A percentile compares a stretch with the other conserved stretches of the same genome.
phyloP scores from a whole-genome alignment of 64 coral and sea anemone species.

The Platygyra sinensis region DNA sequence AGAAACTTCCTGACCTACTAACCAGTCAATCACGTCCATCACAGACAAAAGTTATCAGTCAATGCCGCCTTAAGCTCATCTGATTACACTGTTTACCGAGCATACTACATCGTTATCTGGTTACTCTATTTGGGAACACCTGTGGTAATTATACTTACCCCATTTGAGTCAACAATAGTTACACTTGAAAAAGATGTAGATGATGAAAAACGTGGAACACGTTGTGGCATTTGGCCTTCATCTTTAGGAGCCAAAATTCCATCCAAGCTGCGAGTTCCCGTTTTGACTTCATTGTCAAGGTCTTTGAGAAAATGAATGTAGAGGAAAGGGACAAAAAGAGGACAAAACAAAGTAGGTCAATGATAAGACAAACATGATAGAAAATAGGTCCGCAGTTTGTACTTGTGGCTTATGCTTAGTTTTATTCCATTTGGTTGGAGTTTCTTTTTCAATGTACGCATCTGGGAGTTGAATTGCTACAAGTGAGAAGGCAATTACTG shows the following conservation, averaged over 20 bases:
- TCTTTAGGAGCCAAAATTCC: conserved; percentile 59
- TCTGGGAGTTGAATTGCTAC: too few relatives aligned
- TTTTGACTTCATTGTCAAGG: conserved; percentile 81
- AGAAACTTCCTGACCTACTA: not conserved
- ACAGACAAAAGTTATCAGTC: not conserved
- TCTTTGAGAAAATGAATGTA: conserved; percentile 34
- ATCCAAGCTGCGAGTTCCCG: conserved; percentile 78
- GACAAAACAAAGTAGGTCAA: too few relatives aligned
- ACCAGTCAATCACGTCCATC: not conserved
- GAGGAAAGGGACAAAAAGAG: too few relatives aligned
- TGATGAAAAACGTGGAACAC: conserved; percentile 51
- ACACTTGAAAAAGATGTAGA: conserved; percentile 76
- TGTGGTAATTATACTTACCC: conserved; percentile 45
- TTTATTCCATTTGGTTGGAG: too few relatives aligned
- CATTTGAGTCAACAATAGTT: conserved; percentile 71
- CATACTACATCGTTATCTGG: not conserved
- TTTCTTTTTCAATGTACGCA: too few relatives aligned
- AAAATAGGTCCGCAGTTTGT: too few relatives aligned
- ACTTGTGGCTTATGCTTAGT: too few relatives aligned
- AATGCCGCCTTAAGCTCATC: not conserved
- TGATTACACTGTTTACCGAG: not conserved
- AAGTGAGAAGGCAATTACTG: too few relatives aligned
- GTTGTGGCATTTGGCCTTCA: not conserved
- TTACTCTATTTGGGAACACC: too few relatives aligned
- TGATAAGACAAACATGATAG: too few relatives aligned